A percentile compares a stretch with the other conserved stretches of the same genome.
phyloP scores from a whole-genome alignment of 2,113 vertebrate genomes.

The Rhineura floridana region DNA sequence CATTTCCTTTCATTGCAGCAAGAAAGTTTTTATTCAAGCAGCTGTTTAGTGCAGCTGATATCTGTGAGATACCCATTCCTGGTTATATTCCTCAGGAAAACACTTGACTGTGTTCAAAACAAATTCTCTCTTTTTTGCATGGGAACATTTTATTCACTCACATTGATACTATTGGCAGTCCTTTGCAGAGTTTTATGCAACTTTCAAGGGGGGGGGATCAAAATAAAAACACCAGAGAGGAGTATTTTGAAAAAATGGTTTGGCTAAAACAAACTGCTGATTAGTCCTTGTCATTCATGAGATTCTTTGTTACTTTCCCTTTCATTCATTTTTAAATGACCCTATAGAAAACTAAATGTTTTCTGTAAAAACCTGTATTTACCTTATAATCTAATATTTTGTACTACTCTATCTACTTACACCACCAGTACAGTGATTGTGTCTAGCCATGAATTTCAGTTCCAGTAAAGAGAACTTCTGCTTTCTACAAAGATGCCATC shows the following conservation, averaged over 20 bases:
- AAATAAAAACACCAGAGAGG: not conserved
- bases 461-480: not conserved
- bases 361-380: not conserved
- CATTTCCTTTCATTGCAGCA: conserved; percentile 19
- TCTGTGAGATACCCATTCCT: not conserved
- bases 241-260: conserved; percentile 40
- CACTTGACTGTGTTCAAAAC: not conserved
- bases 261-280: not conserved
- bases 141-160: not conserved
- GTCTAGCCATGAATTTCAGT: not conserved
- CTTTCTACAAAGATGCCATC: not conserved
- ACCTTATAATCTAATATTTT: not conserved
- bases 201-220: not conserved
- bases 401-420: not conserved
- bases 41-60: not conserved
- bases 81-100: not conserved
- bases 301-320: not conserved
- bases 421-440: not conserved
- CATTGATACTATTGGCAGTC: conserved; percentile 46
- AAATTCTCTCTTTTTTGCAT: conserved; percentile 43
- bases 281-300: not conserved
- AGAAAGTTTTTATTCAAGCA: not conserved
- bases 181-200: not conserved
- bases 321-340: not conserved
- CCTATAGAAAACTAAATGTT: not conserved